Base-by-base conservation (phyloP, 2,888 invertebrate genomes). In the Dastarcus helophoroides region DNA sequence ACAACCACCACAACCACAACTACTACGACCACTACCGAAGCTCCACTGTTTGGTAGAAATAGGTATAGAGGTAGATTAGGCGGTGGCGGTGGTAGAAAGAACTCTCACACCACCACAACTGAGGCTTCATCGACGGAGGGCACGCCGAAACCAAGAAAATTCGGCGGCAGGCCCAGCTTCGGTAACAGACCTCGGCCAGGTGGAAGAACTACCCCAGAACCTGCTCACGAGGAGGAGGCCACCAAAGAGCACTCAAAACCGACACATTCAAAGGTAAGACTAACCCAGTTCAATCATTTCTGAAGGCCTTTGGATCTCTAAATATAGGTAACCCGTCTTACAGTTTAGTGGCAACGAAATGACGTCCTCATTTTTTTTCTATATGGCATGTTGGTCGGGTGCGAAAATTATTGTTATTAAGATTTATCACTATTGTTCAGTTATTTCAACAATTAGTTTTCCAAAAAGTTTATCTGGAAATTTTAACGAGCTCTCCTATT, bases 171-270 rank as follows among this genome's bases (percentile, higher is more conserved):
- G 38, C 58, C 58, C 8, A 51, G 54, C 47, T 63, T 64, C 48
- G 70, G 69, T 49, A 67, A 67, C 36, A 64, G 69, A 48, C 64
- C 68, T 3, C 42, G 56, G 32, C 36, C 48, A 5, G 42, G 64
- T 3, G 58, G 62, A 4, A 46, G 54, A 32, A 53, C 57, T 1
- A 58, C 61, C 3, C 41, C 56, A 3, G 52, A 55, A 16, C 42
- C 51, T 6, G 51, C 42, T 7, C 44, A 42, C 10, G 61, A 61
- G 41, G 50, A 54, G 29, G 56, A 56, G 36, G 53, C 45, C 10
- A 42, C 48, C 14, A 62, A 62, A 39, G 60, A 63, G 33, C 63
- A 67, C 24, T 52, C 62, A 7, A 58, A 63, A 38, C 60, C 57
- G 22, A 53, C 46, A 12, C n/a, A n/a, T n/a, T n/a, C n/a, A n/a